Evolutionary conservation across 2,797 vertebrate genomes (phyloP), one percentile per base, ranked within the genome.

Genomic region (Hafferia zeledoni): DNA sequence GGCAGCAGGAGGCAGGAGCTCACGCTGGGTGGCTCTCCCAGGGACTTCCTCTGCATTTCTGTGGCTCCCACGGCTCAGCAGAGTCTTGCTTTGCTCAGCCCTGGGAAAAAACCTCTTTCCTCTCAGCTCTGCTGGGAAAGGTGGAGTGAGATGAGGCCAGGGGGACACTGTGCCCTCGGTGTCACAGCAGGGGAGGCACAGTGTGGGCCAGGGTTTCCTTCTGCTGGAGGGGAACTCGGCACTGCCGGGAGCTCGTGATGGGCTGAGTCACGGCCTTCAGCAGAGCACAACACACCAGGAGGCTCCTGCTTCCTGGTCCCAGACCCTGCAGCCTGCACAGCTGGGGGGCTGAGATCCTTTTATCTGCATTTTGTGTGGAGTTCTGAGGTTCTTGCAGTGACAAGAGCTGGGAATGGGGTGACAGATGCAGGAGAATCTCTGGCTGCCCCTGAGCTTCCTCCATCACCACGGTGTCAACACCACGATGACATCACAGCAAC

Each of bases 231-330:
- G 31, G 76, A 70, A 77, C 46, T 80, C 27, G 23, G 7, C 2
- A 11, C 25, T 2, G 3, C 20, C 17, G 31, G 37, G 30, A 31
- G 41, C 60, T 87, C 39, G 0, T 0, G 3, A 67, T 13, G 35
- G 37, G 55, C 61, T 59, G 70, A 59, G 52, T 63, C 75, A 31
- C 0, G n/a, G 49, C 20, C 43, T n/a, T n/a, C 5, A 8, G 6
- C 33, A 18, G n/a, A 65, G 50, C 33, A 8, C 15, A 35, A 0
- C 1, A 1, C 41, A 2, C 0, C 4, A 28, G 0, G 22, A 49
- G 44, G 7, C 76, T 23, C 10, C 7, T 59, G 61, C 47, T 52
- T 41, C 60, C 46, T 13, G 33, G 28, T 44, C 11, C 6, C 46
- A 25, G 28, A 31, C 2, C 47, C 78, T 24, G 55, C 7, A 46